phyloP scores from a whole-genome alignment of 2,797 vertebrate genomes.

The Champsocephalus esox region DNA sequence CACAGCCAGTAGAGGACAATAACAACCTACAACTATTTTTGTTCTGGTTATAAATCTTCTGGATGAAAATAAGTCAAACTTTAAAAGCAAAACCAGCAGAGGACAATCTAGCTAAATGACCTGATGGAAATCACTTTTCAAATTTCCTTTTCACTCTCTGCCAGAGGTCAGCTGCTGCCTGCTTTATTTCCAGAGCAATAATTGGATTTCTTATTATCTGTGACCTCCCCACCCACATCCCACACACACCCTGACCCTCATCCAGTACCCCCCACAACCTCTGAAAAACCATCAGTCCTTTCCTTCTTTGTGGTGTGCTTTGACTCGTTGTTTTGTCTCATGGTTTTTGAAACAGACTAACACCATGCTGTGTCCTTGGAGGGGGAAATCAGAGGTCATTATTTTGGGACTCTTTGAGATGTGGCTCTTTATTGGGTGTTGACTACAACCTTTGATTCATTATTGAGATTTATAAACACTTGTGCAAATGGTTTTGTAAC shows the following conservation, averaged over 20 bases:
- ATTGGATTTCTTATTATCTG: slow-evolving; percentile 56
- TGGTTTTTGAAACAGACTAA: background rate
- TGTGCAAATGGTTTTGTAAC: background rate
- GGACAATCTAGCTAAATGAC: background rate
- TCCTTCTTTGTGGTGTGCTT: slow-evolving; percentile 18
- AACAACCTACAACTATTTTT: background rate
- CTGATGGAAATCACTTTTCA: slow-evolving; percentile 12
- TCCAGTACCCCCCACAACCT: background rate
- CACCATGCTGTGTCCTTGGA: background rate
- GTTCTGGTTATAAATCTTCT: slow-evolving; percentile 1
- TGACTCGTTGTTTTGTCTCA: background rate
- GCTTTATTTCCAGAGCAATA: slow-evolving; percentile 22
- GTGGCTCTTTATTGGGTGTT: background rate
- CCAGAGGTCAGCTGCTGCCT: slow-evolving; percentile 6
- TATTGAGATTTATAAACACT: background rate
- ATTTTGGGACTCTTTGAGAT: background rate
- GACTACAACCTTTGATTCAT: background rate
- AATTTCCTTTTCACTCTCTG: slow-evolving; percentile 19
- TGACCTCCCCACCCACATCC: slow-evolving; percentile 34
- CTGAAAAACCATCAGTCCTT: slow-evolving; percentile 33
- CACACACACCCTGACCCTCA: slow-evolving; percentile 17
- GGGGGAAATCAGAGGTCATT: background rate
- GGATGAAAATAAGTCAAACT: background rate
- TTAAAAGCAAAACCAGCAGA: background rate
- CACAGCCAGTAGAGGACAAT: background rate